Evolutionary conservation across 2,797 vertebrate genomes (phyloP).

Genomic region (Acanthopagrus latus): DNA sequence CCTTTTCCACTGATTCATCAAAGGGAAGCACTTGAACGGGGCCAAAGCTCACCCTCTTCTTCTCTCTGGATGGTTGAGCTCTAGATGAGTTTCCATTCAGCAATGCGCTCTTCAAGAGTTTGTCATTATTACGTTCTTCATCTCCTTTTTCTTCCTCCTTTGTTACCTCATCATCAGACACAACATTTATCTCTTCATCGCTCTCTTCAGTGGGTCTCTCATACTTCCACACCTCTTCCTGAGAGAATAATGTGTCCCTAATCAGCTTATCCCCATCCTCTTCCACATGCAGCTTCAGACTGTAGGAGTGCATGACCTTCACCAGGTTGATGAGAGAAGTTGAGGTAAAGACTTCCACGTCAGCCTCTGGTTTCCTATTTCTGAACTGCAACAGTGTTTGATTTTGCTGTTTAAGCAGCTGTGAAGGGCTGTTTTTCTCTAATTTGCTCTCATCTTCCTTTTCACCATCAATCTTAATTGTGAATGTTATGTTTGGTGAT

Average conservation of each 20-base stretch:
- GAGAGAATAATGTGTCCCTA: constrained; percentile 56
- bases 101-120: constrained; percentile 63
- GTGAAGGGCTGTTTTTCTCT: neutral
- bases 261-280: constrained; percentile 67
- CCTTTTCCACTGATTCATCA: constrained; percentile 44
- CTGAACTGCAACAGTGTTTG: constrained; percentile 28
- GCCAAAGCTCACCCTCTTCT: constrained; percentile 85
- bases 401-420: constrained; percentile 38
- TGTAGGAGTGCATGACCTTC: constrained; percentile 94
- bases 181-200: constrained; percentile 80
- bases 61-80: constrained; percentile 47
- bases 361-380: constrained; percentile 51
- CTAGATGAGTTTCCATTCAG: constrained; percentile 53
- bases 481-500: constrained; percentile 32
- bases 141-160: neutral
- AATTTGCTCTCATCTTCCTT: constrained; percentile 78
- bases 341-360: constrained; percentile 74
- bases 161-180: constrained; percentile 74
- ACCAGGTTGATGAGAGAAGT: constrained; percentile 90
- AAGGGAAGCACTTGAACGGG: constrained; percentile 71
- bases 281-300: constrained; percentile 85
- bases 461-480: constrained; percentile 83
- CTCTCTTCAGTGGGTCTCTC: constrained; percentile 74
- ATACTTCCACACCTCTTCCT: constrained; percentile 80
- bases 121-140: neutral